Evolutionary conservation across 2,113 vertebrate species (phyloP).

Genomic region (Cygnus buccinator): DNA sequence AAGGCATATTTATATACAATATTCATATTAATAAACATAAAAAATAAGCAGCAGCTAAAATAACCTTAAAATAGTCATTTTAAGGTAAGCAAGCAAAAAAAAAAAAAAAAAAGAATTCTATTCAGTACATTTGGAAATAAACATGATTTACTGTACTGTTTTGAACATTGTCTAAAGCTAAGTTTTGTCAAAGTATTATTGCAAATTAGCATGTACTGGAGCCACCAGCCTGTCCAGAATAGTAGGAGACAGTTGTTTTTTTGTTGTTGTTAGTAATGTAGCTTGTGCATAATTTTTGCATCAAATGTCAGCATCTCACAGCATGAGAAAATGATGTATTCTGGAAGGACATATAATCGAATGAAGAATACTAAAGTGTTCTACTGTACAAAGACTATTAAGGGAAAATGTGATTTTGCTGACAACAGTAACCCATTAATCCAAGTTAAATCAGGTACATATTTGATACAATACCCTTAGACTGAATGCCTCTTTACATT

Average conservation of each 20-base stretch:
- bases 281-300: background rate
- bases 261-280: background rate
- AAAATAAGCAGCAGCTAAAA: background rate
- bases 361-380: background rate
- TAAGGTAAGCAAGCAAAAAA: background rate
- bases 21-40: background rate
- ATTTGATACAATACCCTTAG: background rate
- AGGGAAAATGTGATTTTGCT: conserved; percentile 6
- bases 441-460: background rate
- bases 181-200: background rate
- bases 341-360: background rate
- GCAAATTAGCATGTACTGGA: background rate
- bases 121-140: background rate
- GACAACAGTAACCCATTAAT: background rate
- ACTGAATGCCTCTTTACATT: background rate
- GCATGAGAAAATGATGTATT: background rate
- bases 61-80: background rate
- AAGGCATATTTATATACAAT: background rate
- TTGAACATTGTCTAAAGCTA: background rate
- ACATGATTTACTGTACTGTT: background rate
- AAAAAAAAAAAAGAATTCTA: background rate
- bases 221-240: background rate
- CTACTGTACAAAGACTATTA: background rate
- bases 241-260: background rate
- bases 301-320: background rate